These are phyloP conservation scores for Melolontha melolontha DNA, from an alignment of 2,888 invertebrate genomes.

Conservation along the genomic window DNA sequence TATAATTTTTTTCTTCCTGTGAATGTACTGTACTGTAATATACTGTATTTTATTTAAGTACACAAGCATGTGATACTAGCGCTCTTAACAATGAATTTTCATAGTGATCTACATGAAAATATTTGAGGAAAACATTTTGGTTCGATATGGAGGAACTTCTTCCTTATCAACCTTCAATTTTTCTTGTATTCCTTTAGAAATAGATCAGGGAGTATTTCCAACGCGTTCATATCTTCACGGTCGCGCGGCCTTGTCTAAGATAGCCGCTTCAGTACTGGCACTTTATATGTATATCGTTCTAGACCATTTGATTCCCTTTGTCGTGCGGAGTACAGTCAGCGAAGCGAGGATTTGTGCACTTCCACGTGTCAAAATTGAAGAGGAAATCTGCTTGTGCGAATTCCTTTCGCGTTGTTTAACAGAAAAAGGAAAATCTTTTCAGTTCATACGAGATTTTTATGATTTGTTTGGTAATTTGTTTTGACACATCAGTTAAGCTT, in stretches of 20 bases:
- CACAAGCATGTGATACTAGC: no score
- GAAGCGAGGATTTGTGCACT: slow-evolving; percentile 25
- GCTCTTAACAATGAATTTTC: no score
- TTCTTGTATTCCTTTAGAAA: slow-evolving; percentile 40
- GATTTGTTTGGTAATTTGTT: no score
- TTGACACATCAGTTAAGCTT: no score
- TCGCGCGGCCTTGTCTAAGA: slow-evolving; percentile 12
- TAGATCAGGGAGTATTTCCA: slow-evolving; percentile 41
- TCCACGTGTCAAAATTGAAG: slow-evolving; percentile 16
- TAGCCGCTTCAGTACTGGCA: slow-evolving; percentile 35
- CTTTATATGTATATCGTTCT: slow-evolving; percentile 40
- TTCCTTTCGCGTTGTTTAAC: slow-evolving; percentile 1
- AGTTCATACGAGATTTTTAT: no score
- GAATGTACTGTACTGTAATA: no score
- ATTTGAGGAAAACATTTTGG: no score
- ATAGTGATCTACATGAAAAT: no score
- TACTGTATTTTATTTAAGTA: no score
- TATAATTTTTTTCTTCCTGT: no score
- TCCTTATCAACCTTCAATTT: slow-evolving; percentile 10
- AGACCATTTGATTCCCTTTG: slow-evolving; percentile 41
- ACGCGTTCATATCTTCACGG: slow-evolving; percentile 34
- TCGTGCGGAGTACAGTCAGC: slow-evolving; percentile 22
- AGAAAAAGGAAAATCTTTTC: no score
- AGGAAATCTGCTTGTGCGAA: slow-evolving; percentile 6
- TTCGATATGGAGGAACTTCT: no score